Conservation (phyloP, 2,888 invertebrate species). For the Corbicula japonica region DNA sequence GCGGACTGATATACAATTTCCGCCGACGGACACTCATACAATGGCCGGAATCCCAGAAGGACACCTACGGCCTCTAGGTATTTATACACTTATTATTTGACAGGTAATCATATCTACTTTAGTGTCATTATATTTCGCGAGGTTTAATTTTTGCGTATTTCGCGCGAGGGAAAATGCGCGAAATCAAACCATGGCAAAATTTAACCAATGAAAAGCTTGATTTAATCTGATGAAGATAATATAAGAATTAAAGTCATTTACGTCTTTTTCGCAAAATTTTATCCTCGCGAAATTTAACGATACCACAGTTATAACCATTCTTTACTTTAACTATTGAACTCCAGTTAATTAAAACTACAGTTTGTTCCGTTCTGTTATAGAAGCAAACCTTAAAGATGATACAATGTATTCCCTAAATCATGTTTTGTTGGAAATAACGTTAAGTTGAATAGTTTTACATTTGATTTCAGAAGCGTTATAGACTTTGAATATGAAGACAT, state of each 20-base stretch:
- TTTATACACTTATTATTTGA: constrained; percentile 28
- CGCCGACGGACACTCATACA: constrained; percentile 71
- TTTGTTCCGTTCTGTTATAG: too few species aligned
- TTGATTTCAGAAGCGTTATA: too few species aligned
- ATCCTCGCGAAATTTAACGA: not conserved
- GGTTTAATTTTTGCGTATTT: not conserved
- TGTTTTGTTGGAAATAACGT: too few species aligned
- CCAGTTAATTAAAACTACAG: not conserved
- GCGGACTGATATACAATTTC: constrained; percentile 79
- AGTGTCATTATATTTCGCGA: not conserved
- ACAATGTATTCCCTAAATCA: too few species aligned
- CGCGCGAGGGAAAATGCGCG: not conserved
- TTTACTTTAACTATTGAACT: not conserved
- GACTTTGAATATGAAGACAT: too few species aligned
- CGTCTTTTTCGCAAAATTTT: not conserved
- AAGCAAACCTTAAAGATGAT: too few species aligned
- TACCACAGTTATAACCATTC: not conserved
- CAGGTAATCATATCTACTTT: not conserved
- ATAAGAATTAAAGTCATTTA: not conserved
- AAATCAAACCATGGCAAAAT: not conserved
- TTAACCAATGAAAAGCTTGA: not conserved
- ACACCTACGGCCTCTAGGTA: constrained; percentile 84
- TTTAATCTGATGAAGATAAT: not conserved
- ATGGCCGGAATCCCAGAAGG: constrained; percentile 80
- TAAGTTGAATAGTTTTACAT: too few species aligned